Base-by-base conservation (phyloP, 2,113 vertebrate genomes). In the Boleophthalmus pectinirostris region DNA sequence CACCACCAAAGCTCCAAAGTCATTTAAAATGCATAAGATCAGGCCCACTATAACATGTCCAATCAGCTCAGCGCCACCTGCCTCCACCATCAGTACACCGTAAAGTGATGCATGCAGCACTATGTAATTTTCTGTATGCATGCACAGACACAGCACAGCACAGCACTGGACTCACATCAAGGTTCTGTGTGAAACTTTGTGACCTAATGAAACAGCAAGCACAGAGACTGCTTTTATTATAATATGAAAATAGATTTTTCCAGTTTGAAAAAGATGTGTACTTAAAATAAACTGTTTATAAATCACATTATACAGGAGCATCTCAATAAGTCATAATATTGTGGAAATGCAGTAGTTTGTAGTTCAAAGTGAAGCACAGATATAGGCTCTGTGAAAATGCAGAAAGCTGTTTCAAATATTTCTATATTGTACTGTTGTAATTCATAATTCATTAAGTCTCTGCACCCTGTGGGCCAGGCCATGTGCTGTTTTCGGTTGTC, bases 21-120 rank as follows among this genome's bases (percentile, higher is more conserved):
- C 60, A 86, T 84, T 89, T 85, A 14, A 87, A 84, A 91, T 88
- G 78, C 84, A 83, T 87, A 66, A 72, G 47, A 75, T 82, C 80
- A 66, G 78, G 73, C 25, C 0, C 13, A 47, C 67, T 72, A 78
- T 75, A 45, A 61, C 66, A 63, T 29, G 58, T 69, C 71, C 78
- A 87, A 83, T 85, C 70, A 80, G 33, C 38, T 38, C 18, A 38
- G 49, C 45, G 58, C 35, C 73, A 79, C 75, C 70, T 72, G 66
- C 65, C 65, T 75, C 68, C 56, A 12, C 5, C 46, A 14, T 83
- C 71, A 72, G 82, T 75, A 49, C 7, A 57, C 24, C 18, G 33
- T 20, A 56, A 76, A 23, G n/a, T 9, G 47, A 70, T 69, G 24
- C 72, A 69, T 69, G 57, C 77, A 38, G 60, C 69, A 75, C 61